These are phyloP conservation scores for Melipona bicolor DNA, from an alignment of 2,888 invertebrate species.

Conservation along the genomic window DNA sequence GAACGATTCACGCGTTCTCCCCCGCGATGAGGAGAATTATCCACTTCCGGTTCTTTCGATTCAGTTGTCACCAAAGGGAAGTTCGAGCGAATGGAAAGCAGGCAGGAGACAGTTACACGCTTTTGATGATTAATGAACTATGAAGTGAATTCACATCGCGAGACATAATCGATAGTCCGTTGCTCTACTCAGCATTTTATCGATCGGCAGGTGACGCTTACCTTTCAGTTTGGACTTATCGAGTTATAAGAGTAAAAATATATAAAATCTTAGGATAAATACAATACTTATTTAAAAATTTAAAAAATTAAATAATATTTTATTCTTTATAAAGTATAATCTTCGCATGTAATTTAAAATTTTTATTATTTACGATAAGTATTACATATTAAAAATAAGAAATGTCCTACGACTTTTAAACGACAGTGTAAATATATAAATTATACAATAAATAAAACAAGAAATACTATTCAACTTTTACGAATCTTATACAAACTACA, in stretches of 20 bases:
- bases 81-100: constrained; percentile 26
- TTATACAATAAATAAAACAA: not conserved
- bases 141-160: constrained; percentile 44
- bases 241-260: not conserved
- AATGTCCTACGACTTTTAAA: too few species aligned
- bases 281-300: too few species aligned
- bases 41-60: constrained; percentile 51
- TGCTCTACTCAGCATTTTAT: constrained; percentile 18
- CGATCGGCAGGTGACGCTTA: not conserved
- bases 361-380: too few species aligned
- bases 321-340: too few species aligned
- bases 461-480: not conserved
- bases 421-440: too few species aligned
- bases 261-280: not conserved
- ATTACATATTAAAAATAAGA: too few species aligned
- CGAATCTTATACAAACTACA: not conserved
- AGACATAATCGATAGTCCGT: constrained; percentile 49
- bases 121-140: constrained; percentile 59
- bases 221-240: not conserved
- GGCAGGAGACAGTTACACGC: constrained; percentile 21
- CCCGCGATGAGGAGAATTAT: constrained; percentile 31
- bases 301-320: too few species aligned
- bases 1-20: constrained; percentile 32
- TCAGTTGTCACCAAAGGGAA: constrained; percentile 50
- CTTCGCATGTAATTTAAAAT: too few species aligned